Evolutionary conservation across 2,797 vertebrate genomes (phyloP).

Genomic region (Kryptopterus vitreolus): DNA sequence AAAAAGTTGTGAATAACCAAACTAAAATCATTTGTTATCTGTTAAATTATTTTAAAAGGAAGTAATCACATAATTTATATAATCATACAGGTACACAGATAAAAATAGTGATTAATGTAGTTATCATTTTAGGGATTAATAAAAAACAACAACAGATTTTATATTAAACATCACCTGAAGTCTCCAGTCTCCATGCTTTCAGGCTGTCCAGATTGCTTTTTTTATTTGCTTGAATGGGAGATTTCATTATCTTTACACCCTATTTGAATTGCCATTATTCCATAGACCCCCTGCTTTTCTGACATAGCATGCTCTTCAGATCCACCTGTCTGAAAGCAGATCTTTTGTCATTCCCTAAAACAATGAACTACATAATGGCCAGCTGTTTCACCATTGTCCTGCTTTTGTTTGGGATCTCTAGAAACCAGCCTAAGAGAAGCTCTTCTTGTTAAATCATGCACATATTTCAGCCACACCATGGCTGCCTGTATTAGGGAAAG

Average conservation of each 20-base stretch:
- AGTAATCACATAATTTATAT: too few species aligned
- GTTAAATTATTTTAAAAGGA: too few species aligned
- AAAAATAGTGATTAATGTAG: too few species aligned
- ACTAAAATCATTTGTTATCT: not conserved
- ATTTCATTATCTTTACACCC: conserved; percentile 17
- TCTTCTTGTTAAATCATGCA: not conserved
- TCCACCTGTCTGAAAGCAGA: conserved; percentile 26
- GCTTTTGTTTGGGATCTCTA: conserved; percentile 30
- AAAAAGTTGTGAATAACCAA: not conserved
- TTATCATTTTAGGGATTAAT: too few species aligned
- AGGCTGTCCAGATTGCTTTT: conserved; percentile 34
- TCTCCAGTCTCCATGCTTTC: not conserved
- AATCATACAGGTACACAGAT: too few species aligned
- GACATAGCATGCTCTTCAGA: conserved; percentile 26
- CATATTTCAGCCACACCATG: too few species aligned
- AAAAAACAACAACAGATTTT: too few species aligned
- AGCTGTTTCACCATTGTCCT: conserved; percentile 13
- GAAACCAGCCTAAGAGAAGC: not conserved
- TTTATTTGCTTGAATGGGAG: not conserved
- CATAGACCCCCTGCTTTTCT: not conserved
- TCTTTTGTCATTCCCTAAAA: conserved; percentile 42
- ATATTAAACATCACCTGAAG: not conserved
- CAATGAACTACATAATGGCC: conserved; percentile 50
- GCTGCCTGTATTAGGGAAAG: too few species aligned
- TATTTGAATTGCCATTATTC: not conserved